A percentile compares a stretch with the other conserved stretches of the same genome.
Conservation (phyloP, 2,113 vertebrate genomes). For the Ammodytes marinus region DNA sequence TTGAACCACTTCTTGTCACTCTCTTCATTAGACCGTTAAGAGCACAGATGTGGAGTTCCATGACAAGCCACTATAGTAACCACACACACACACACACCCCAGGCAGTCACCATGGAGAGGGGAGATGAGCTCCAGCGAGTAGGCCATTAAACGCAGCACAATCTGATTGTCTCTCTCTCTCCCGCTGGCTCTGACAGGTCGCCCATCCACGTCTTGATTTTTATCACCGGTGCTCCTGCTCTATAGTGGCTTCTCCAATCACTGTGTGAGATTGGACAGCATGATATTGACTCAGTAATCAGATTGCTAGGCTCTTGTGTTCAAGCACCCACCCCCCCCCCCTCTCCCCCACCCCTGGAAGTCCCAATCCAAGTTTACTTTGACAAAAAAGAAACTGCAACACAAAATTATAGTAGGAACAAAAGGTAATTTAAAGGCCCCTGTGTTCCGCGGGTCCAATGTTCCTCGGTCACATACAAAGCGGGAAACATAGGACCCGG, state of each 20-base stretch:
- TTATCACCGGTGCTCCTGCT: slow-evolving; percentile 27
- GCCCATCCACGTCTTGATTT: slow-evolving; percentile 46
- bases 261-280: slow-evolving; percentile 38
- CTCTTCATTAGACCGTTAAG: slow-evolving; percentile 60
- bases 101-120: slow-evolving; percentile 32
- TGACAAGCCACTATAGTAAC: slow-evolving; percentile 8
- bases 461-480: too few relatives aligned
- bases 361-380: slow-evolving; percentile 11
- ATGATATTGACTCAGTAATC: slow-evolving; percentile 56
- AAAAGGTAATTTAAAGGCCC: neutral
- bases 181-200: slow-evolving; percentile 43
- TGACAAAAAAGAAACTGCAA: neutral
- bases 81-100: neutral
- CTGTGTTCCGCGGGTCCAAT: too few relatives aligned
- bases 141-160: slow-evolving; percentile 25
- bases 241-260: slow-evolving; percentile 53
- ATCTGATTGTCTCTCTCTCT: slow-evolving; percentile 51
- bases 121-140: slow-evolving; percentile 14
- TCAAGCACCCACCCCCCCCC: slow-evolving; percentile 1
- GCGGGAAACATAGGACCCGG: too few relatives aligned
- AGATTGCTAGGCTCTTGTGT: slow-evolving; percentile 20
- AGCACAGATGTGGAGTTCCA: slow-evolving; percentile 48
- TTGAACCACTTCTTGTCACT: slow-evolving; percentile 14
- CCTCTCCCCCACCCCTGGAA: neutral
- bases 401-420: neutral